Conservation (phyloP, 2,113 vertebrate genomes). For the Epinephelus moara region DNA sequence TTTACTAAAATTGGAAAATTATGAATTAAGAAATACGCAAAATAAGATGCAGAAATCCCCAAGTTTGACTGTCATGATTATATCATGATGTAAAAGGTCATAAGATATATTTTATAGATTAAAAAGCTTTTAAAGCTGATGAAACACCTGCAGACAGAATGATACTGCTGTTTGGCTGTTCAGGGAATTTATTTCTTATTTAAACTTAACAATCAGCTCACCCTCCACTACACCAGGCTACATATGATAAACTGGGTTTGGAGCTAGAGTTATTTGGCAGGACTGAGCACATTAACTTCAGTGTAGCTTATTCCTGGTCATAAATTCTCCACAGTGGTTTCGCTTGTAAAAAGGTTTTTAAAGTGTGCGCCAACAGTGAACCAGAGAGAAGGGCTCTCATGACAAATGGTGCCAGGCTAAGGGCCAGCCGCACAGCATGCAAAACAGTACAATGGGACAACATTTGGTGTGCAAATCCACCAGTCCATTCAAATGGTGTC, state of each 20-base stretch:
- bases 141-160: not conserved
- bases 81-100: too few relatives aligned
- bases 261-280: constrained; percentile 14
- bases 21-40: too few relatives aligned
- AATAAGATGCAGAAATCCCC: too few relatives aligned
- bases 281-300: not conserved
- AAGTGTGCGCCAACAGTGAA: constrained; percentile 60
- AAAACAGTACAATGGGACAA: constrained; percentile 81
- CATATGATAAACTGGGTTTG: not conserved
- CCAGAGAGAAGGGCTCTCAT: constrained; percentile 52
- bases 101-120: too few relatives aligned
- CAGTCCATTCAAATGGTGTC: constrained; percentile 78
- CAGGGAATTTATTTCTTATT: not conserved
- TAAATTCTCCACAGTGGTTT: constrained; percentile 42
- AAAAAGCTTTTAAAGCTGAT: not conserved
- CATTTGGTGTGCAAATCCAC: constrained; percentile 87
- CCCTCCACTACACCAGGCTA: not conserved
- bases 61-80: too few relatives aligned
- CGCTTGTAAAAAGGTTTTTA: constrained; percentile 45
- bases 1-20: not conserved
- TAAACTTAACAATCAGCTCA: not conserved
- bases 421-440: constrained; percentile 76
- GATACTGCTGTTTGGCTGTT: not conserved
- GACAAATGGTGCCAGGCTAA: constrained; percentile 70
- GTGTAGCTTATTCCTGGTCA: constrained; percentile 8